A percentile compares a stretch with the other conserved stretches of the same genome.
These are phyloP conservation scores for Cantharis rustica DNA, from an alignment of 2,888 invertebrate species.

Conservation along the genomic window DNA sequence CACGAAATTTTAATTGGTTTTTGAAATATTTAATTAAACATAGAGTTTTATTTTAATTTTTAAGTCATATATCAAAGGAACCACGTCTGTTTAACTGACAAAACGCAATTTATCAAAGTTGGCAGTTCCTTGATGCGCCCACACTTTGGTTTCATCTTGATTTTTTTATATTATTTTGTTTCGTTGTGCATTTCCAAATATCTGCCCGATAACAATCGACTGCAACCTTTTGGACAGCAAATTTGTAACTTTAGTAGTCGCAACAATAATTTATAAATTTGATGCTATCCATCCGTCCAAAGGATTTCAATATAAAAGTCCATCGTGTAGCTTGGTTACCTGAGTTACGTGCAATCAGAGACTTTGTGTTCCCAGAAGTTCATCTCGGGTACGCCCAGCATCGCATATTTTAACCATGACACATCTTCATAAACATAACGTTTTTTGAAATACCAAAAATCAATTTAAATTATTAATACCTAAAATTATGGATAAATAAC, in stretches of 20 bases:
- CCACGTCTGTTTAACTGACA: background rate
- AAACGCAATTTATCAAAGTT: slow-evolving; percentile 1
- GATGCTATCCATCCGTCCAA: background rate
- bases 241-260: background rate
- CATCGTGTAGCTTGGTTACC: background rate
- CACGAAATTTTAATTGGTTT: background rate
- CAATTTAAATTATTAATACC: background rate
- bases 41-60: background rate
- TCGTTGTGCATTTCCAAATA: background rate
- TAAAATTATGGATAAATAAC: no score
- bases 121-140: background rate
- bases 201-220: background rate
- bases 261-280: background rate
- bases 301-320: background rate
- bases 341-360: slow-evolving; percentile 28
- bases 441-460: background rate
- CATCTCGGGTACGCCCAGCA: slow-evolving; percentile 24
- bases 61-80: background rate
- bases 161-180: background rate
- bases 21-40: background rate
- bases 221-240: background rate
- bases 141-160: background rate
- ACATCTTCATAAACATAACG: slow-evolving; percentile 19
- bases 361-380: slow-evolving; percentile 26
- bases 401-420: slow-evolving; percentile 30